Evolutionary conservation across 2,113 vertebrate species (phyloP).

Genomic region (Chinchilla lanigera): DNA sequence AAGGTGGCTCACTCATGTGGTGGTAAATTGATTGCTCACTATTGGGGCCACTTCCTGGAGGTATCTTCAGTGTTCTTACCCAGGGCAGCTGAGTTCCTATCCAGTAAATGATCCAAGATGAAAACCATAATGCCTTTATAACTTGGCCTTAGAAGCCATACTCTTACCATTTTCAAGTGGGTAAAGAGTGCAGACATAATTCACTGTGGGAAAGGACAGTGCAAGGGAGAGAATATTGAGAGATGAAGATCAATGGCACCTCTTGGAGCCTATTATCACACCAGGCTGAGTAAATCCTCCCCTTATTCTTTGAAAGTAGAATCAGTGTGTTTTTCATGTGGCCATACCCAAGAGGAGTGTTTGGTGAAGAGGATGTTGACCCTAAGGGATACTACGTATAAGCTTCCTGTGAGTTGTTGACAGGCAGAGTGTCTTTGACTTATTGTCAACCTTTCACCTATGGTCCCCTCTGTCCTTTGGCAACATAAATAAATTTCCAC

Average conservation of each 20-base stretch:
- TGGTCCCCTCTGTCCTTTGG: neutral
- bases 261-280: neutral
- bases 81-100: neutral
- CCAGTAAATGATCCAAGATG: neutral
- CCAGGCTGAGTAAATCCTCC: neutral
- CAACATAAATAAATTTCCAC: slow-evolving; percentile 61
- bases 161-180: neutral
- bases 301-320: neutral
- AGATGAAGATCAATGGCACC: neutral
- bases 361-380: neutral
- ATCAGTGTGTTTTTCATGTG: neutral
- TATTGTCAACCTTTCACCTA: slow-evolving; percentile 45
- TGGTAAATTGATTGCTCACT: neutral
- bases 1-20: neutral
- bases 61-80: neutral
- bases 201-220: neutral
- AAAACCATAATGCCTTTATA: neutral
- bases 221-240: neutral
- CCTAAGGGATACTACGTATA: neutral
- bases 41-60: neutral
- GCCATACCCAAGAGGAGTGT: neutral
- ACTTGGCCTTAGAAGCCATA: neutral
- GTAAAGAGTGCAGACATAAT: neutral
- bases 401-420: neutral
- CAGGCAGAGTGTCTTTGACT: slow-evolving; percentile 51